Percentiles rank a stretch among this genome's conserved stretches.
These are phyloP conservation scores for Hirudo medicinalis DNA, from an alignment of 1,140 invertebrate genomes.

Conservation along the genomic window DNA sequence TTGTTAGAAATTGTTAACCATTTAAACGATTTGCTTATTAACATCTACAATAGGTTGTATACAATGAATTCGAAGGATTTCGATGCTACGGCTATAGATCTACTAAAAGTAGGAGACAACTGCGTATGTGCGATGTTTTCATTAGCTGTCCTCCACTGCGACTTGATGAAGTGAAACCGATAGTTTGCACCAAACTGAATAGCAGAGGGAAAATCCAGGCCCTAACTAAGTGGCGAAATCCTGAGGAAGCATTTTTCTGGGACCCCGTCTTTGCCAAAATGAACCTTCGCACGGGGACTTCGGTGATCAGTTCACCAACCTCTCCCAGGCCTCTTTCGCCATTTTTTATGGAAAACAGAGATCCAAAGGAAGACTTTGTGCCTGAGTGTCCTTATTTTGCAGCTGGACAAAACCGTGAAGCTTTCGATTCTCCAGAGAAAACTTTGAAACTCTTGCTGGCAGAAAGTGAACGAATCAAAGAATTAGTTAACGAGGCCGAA, in stretches of 20 bases:
- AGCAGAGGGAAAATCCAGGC: neutral
- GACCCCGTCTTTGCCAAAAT: slow-evolving; percentile 19
- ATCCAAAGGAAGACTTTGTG: neutral
- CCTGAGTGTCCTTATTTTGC: neutral
- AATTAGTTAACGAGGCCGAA: slow-evolving; percentile 14
- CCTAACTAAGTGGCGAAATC: slow-evolving; percentile 11
- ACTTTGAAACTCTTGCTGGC: slow-evolving; percentile 16
- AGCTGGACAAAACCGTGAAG: neutral
- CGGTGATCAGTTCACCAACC: neutral
- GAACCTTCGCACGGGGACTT: neutral
- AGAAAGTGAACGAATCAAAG: slow-evolving; percentile 18
- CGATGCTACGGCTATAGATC: slow-evolving; percentile 20
- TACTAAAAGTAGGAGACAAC: neutral
- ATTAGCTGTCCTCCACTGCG: slow-evolving; percentile 14
- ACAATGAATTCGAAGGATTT: slow-evolving; percentile 17
- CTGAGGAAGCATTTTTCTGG: slow-evolving; percentile 22
- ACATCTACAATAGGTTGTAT: slow-evolving; percentile 2
- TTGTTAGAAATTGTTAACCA: neutral
- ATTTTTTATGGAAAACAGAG: slow-evolving; percentile 9
- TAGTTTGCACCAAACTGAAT: slow-evolving; percentile 14
- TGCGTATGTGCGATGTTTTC: slow-evolving; percentile 17
- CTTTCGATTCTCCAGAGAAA: slow-evolving; percentile 10
- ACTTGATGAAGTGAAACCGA: slow-evolving; percentile 16
- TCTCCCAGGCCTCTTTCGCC: slow-evolving; percentile 15
- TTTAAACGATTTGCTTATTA: neutral